Evolutionary conservation across 2,797 vertebrate genomes (phyloP).

Genomic region (Valencia hispanica): DNA sequence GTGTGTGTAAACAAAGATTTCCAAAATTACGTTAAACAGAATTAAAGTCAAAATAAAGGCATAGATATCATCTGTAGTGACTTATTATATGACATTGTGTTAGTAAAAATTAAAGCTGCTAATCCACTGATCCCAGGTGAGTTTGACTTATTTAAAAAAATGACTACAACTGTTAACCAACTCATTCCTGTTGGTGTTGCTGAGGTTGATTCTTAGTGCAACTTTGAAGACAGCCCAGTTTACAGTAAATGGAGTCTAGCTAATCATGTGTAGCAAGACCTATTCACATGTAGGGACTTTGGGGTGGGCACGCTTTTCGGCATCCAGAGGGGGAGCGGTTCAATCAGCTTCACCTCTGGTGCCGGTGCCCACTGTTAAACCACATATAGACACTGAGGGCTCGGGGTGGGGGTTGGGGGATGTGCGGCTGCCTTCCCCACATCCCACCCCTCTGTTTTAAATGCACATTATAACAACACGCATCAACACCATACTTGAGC

Average conservation of each 20-base stretch:
- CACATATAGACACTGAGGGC: too few species aligned
- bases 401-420: too few species aligned
- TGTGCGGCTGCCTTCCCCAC: too few species aligned
- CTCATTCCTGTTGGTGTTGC: background rate
- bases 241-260: background rate
- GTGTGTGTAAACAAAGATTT: background rate
- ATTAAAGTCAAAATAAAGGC: background rate
- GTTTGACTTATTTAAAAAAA: background rate
- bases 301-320: too few species aligned
- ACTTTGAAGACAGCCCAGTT: background rate
- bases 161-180: background rate
- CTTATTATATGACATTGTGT: background rate
- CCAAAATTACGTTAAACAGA: background rate
- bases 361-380: too few species aligned
- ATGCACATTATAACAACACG: too few species aligned
- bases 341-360: too few species aligned
- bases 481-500: too few species aligned
- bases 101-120: background rate
- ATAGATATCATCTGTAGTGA: background rate
- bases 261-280: background rate
- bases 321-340: too few species aligned
- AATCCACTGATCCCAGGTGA: background rate
- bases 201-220: background rate
- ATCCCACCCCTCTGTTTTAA: too few species aligned
- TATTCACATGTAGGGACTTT: background rate